A percentile compares a stretch with the other conserved stretches of the same genome.
Evolutionary conservation across 2,888 invertebrate genomes (phyloP).

Genomic region (Ichneumon xanthorius): DNA sequence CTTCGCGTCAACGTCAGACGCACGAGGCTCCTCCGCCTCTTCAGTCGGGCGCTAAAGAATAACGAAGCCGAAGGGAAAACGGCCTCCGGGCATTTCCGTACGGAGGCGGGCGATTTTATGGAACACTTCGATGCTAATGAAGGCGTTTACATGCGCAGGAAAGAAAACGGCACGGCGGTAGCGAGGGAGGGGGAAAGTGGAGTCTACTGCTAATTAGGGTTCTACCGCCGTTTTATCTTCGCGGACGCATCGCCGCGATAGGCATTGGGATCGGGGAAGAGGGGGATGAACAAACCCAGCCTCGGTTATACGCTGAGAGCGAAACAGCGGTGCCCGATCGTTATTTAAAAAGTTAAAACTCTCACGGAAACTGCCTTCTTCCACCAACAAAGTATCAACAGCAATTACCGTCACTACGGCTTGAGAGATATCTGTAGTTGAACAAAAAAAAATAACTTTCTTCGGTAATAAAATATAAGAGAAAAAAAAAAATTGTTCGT

Average conservation of each 20-base stretch:
- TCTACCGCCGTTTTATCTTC: slow-evolving; percentile 16
- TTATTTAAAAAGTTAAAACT: slow-evolving; percentile 31
- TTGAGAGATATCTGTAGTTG: not conserved
- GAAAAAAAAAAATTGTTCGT: not conserved
- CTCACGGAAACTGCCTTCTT: not conserved
- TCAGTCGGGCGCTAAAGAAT: not conserved
- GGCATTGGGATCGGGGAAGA: slow-evolving; percentile 20
- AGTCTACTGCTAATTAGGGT: slow-evolving; percentile 66
- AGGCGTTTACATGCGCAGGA: slow-evolving; percentile 75
- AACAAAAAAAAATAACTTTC: slow-evolving; percentile 1
- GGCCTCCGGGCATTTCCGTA: not conserved
- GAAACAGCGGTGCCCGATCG: slow-evolving; percentile 22
- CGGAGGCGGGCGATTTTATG: slow-evolving; percentile 33
- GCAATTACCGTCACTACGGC: slow-evolving; percentile 39
- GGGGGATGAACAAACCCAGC: not conserved
- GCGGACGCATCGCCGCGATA: slow-evolving; percentile 38
- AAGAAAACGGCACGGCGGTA: slow-evolving; percentile 48
- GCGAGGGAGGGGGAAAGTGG: slow-evolving; percentile 15
- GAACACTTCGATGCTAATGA: slow-evolving; percentile 71
- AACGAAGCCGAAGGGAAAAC: not conserved
- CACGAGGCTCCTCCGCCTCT: not conserved
- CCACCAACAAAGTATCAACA: slow-evolving; percentile 5
- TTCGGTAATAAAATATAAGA: not conserved
- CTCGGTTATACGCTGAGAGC: not conserved
- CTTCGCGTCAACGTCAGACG: not conserved